A percentile compares a stretch with the other conserved stretches of the same genome.
These are phyloP conservation scores for Ptiloglossa arizonensis DNA, from an alignment of 1,140 invertebrate species.

Conservation along the genomic window DNA sequence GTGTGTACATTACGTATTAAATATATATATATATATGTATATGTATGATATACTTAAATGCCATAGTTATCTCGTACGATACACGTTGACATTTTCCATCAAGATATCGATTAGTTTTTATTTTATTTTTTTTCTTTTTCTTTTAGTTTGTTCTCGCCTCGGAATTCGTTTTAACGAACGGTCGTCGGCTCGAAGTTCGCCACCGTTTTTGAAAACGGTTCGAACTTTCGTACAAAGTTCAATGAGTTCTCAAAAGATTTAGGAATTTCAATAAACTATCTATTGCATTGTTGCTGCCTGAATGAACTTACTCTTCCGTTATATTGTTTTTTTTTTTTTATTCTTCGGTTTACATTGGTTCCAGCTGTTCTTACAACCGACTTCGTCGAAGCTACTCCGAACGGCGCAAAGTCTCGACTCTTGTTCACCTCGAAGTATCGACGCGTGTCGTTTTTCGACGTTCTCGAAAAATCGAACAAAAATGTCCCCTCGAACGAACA, in stretches of 20 bases:
- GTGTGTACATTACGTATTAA: constrained; percentile 63
- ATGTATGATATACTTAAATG: constrained; percentile 61
- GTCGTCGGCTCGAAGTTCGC: constrained; percentile 23
- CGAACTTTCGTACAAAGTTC: constrained; percentile 55
- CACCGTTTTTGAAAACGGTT: constrained; percentile 42
- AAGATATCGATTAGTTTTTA: constrained; percentile 56
- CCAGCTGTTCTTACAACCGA: neutral
- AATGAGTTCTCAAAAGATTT: constrained; percentile 54
- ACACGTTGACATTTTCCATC: constrained; percentile 74
- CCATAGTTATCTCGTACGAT: constrained; percentile 72
- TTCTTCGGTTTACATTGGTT: constrained; percentile 27
- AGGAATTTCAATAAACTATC: constrained; percentile 64
- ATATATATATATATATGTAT: constrained; percentile 65
- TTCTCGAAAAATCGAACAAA: neutral
- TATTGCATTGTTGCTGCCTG: constrained; percentile 65
- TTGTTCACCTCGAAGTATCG: neutral
- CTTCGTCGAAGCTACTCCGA: neutral
- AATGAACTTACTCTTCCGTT: constrained; percentile 46
- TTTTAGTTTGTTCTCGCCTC: constrained; percentile 19
- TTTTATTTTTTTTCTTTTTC: neutral
- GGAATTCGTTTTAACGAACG: constrained; percentile 34
- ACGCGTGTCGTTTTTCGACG: neutral
- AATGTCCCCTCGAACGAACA: too few species aligned
- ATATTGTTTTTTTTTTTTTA: neutral
- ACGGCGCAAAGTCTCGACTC: neutral